phyloP scores from a whole-genome alignment of 2,113 vertebrate species.

The Rhinopomastus cyanomelas region DNA sequence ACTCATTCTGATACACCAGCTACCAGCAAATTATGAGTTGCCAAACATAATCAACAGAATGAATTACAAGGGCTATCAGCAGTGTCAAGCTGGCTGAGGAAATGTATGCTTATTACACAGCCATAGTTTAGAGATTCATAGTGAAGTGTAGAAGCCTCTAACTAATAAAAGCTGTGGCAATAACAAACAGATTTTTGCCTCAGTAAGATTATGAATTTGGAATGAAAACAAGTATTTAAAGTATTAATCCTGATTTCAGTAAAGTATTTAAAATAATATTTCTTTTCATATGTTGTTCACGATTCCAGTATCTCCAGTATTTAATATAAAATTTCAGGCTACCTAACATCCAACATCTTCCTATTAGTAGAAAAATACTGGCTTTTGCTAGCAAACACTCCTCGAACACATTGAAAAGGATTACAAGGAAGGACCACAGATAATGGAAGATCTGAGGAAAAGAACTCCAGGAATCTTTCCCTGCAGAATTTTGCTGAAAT shows the following conservation, averaged over 20 bases:
- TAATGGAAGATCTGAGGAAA: neutral
- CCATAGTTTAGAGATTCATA: neutral
- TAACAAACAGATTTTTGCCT: neutral
- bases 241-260: neutral
- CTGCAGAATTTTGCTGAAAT: neutral
- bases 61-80: conserved; percentile 38
- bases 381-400: neutral
- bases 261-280: neutral
- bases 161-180: conserved; percentile 8
- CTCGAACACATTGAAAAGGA: neutral
- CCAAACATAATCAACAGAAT: conserved; percentile 52
- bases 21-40: conserved; percentile 44
- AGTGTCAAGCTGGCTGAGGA: conserved; percentile 15
- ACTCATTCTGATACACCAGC: conserved; percentile 10
- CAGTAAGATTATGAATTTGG: neutral
- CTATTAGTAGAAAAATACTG: neutral
- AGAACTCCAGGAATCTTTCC: neutral
- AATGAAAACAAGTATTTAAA: neutral
- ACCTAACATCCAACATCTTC: neutral
- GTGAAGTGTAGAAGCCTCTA: neutral
- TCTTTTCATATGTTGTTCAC: neutral
- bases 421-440: neutral
- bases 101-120: neutral
- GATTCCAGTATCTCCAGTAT: neutral
- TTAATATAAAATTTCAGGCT: no score